These are phyloP conservation scores for Sitodiplosis mosellana DNA, from an alignment of 1,140 invertebrate species.

Conservation along the genomic window DNA sequence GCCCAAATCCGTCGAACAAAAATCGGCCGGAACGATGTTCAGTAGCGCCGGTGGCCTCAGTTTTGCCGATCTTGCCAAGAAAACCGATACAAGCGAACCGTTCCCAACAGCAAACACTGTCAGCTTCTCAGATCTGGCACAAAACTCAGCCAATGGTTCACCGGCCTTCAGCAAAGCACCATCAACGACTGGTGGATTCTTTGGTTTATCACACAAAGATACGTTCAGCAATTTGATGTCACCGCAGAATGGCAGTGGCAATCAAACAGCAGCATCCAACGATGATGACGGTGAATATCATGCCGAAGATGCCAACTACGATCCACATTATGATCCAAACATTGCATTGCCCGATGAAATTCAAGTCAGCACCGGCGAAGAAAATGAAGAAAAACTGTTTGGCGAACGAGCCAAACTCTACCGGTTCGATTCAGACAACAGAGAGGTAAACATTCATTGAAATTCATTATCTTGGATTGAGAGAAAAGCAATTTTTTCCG, in stretches of 20 bases:
- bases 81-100: neutral
- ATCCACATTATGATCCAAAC: constrained; percentile 73
- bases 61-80: neutral
- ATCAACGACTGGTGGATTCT: constrained; percentile 8
- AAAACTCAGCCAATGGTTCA: neutral
- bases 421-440: constrained; percentile 42
- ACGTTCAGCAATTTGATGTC: constrained; percentile 16
- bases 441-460: constrained; percentile 28
- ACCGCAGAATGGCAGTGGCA: constrained; percentile 4
- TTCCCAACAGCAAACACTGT: neutral
- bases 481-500: too few relatives aligned
- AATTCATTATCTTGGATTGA: neutral
- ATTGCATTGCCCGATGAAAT: constrained; percentile 68
- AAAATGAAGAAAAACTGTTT: constrained; percentile 60
- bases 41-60: neutral
- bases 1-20: neutral
- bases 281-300: constrained; percentile 5
- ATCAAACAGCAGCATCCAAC: constrained; percentile 17
- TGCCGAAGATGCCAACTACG: constrained; percentile 38
- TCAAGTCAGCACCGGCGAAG: constrained; percentile 62
- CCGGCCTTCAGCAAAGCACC: neutral
- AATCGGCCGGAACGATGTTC: neutral
- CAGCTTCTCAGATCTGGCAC: neutral
- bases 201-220: constrained; percentile 19
- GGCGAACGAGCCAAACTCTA: constrained; percentile 58